Base-by-base conservation (phyloP, 2,888 invertebrate species). In the Polylopha cassiicola region DNA sequence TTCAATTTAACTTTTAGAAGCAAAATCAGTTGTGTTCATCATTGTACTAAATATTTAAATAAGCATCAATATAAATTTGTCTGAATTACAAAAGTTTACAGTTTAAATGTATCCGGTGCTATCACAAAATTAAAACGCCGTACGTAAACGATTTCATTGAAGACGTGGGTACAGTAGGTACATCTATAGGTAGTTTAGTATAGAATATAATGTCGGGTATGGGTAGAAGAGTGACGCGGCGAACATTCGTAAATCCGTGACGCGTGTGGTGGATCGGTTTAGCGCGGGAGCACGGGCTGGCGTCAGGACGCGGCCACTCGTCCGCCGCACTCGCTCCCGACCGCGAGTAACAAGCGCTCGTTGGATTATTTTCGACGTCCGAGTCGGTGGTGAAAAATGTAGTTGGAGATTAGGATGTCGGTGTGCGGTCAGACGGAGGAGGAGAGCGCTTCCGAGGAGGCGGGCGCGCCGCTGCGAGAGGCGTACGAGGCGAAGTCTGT, bases 181-280 rank as follows among this genome's bases (percentile, higher is more conserved):
- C n/a, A n/a, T n/a, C n/a, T n/a, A n/a, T n/a, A n/a, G n/a, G n/a
- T n/a, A n/a, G n/a, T n/a, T n/a, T n/a, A n/a, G n/a, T n/a, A n/a
- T n/a, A n/a, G n/a, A n/a, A n/a, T n/a, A n/a, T n/a, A n/a, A n/a
- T n/a, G n/a, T n/a, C n/a, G 27, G 31, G 26, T 16, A 21, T 23
- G 14, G 13, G 8, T 17, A 21, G 32, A 16, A 28, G 8, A 17
- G 23, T 37, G 43, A 32, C 27, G 37, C 37, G 32, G 29, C 37
- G 58, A 61, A 55, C 63, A 60, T 67, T 63, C 61, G 66, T 69
- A 66, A 72, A 74, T 71, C 67, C 60, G 61, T 78, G 78, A 79
- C 81, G 77, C 64, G 56, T 61, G 53, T 50, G 63, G 71, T 65
- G 73, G 74, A 78, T 77, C 72, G 73, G 70, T 65, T 76, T 71